A percentile compares a stretch with the other conserved stretches of the same genome.
Conservation (phyloP, 2,888 invertebrate species). For the Spodoptera picta region DNA sequence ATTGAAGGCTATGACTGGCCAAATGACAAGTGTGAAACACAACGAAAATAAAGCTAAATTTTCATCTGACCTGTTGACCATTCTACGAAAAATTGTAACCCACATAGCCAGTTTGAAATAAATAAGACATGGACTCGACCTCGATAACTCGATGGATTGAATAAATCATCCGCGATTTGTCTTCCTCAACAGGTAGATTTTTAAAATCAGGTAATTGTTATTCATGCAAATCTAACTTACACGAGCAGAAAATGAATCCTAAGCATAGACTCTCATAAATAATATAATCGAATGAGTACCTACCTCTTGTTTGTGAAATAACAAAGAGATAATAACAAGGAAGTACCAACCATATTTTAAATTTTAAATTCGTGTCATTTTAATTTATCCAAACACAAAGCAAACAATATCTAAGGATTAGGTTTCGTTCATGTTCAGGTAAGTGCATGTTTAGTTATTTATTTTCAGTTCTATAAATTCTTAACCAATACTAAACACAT, state of each 20-base stretch:
- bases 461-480: conserved; percentile 11
- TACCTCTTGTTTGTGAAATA: conserved; percentile 62
- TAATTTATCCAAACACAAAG: conserved; percentile 26
- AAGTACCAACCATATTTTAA: conserved; percentile 32
- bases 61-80: conserved; percentile 66
- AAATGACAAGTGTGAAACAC: conserved; percentile 67
- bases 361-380: conserved; percentile 3
- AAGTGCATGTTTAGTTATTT: conserved; percentile 24
- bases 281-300: conserved; percentile 76
- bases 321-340: conserved; percentile 61
- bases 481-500: conserved; percentile 24
- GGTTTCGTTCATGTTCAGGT: not conserved
- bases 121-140: conserved; percentile 73
- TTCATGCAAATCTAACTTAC: conserved; percentile 85
- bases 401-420: conserved; percentile 12
- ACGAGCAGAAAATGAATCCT: conserved; percentile 85
- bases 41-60: conserved; percentile 66
- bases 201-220: conserved; percentile 83
- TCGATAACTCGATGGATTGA: conserved; percentile 76
- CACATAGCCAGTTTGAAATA: conserved; percentile 72
- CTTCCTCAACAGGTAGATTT: conserved; percentile 84
- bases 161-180: conserved; percentile 83
- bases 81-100: conserved; percentile 74
- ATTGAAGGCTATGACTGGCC: conserved; percentile 79
- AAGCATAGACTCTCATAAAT: conserved; percentile 82